These are phyloP conservation scores for Anorthoa munda DNA, from an alignment of 2,888 invertebrate genomes.

Conservation along the genomic window DNA sequence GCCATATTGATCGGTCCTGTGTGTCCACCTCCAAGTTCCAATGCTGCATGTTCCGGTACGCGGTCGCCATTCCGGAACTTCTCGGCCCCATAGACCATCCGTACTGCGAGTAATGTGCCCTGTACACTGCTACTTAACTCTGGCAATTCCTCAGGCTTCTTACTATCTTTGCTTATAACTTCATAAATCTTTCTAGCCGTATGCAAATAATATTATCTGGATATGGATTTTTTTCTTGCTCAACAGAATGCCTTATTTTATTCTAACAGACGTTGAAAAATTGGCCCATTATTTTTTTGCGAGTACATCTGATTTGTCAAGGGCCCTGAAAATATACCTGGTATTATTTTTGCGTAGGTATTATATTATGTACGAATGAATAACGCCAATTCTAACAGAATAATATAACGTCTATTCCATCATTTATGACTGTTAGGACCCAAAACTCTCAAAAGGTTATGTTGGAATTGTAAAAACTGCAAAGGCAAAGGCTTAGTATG, in stretches of 20 bases:
- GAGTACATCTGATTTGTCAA: background rate
- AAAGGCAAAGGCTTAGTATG: conserved; percentile 48
- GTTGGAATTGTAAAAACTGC: conserved; percentile 41
- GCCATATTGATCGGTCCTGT: too few species aligned
- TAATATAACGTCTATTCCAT: conserved; percentile 12
- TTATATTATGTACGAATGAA: background rate
- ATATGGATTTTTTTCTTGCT: background rate
- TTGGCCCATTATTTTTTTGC: background rate
- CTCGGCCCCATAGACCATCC: too few species aligned
- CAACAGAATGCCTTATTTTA: background rate
- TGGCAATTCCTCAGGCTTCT: too few species aligned
- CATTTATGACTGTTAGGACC: conserved; percentile 4
- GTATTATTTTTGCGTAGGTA: background rate
- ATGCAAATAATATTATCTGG: background rate
- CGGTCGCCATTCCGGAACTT: too few species aligned
- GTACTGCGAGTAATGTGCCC: too few species aligned
- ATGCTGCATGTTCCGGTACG: too few species aligned
- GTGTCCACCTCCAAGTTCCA: too few species aligned
- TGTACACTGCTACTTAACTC: too few species aligned
- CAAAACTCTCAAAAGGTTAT: conserved; percentile 33
- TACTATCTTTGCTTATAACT: background rate
- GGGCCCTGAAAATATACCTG: background rate
- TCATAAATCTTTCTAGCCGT: background rate
- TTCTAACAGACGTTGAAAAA: background rate
- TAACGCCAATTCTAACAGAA: background rate